Percentiles rank a stretch among this genome's conserved stretches.
Conservation (phyloP, 2,113 vertebrate genomes). For the Vombatus ursinus region DNA sequence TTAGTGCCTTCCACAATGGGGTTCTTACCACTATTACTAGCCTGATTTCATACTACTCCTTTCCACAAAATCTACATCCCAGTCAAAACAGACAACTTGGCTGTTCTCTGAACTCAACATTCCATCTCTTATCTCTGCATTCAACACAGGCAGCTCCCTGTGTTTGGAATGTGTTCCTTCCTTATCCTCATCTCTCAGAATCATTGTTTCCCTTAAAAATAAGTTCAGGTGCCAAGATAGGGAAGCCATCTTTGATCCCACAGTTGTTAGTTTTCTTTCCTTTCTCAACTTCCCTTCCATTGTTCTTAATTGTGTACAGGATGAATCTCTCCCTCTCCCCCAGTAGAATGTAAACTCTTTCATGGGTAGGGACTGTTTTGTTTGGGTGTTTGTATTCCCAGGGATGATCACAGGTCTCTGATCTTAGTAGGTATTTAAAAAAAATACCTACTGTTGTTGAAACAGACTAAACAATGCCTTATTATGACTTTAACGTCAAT, state of each 20-base stretch:
- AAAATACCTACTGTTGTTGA: background rate
- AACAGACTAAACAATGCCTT: background rate
- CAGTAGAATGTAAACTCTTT: background rate
- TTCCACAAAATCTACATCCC: background rate
- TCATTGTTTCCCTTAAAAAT: background rate
- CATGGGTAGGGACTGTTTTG: background rate
- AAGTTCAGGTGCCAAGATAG: background rate
- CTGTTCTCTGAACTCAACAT: background rate
- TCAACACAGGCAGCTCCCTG: background rate
- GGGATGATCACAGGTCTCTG: background rate
- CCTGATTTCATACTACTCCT: background rate
- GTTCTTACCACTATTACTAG: background rate
- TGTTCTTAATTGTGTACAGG: background rate
- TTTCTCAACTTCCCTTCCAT: background rate
- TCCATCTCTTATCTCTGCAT: background rate
- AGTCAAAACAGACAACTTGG: background rate
- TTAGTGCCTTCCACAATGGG: background rate
- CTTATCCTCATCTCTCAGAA: background rate
- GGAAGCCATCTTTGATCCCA: background rate
- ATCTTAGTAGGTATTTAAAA: background rate
- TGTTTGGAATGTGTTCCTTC: background rate
- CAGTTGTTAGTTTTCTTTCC: background rate
- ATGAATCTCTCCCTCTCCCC: background rate
- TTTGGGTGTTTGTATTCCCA: background rate
- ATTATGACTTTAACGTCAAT: background rate